phyloP scores from a whole-genome alignment of 2,888 invertebrate genomes.

The Panopea generosa region DNA sequence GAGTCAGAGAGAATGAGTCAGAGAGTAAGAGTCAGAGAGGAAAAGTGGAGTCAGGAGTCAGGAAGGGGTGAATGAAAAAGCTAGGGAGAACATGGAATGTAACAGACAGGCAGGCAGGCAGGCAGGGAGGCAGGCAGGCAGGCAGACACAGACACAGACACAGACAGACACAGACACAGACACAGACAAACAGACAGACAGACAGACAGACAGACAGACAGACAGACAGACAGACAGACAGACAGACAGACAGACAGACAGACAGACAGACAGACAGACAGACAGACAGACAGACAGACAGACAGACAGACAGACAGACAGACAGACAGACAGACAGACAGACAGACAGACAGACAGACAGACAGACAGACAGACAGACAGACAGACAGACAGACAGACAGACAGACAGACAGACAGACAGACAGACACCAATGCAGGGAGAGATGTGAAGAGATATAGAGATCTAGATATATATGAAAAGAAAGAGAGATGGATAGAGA shows the following conservation, averaged over 20 bases:
- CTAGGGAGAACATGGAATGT: not conserved
- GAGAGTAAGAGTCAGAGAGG: no score
- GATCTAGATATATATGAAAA: no score
- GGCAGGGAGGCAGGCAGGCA: no score
- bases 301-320: slow-evolving; percentile 1
- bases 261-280: slow-evolving; percentile 4
- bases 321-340: slow-evolving; percentile 3
- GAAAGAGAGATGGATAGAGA: no score
- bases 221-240: slow-evolving; percentile 8
- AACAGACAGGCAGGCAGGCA: no score
- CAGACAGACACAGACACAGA: slow-evolving; percentile 9
- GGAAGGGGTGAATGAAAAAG: no score
- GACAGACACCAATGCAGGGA: no score
- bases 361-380: slow-evolving; percentile 6
- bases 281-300: slow-evolving; percentile 9
- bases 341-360: slow-evolving; percentile 7
- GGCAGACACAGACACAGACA: no score
- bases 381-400: slow-evolving; percentile 9
- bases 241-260: slow-evolving; percentile 4
- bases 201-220: slow-evolving; percentile 4
- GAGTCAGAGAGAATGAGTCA: no score
- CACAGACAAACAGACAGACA: no score
- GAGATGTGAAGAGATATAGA: no score
- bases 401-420: slow-evolving; percentile 5
- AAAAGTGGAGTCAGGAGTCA: no score